Percentiles rank a stretch among this genome's conserved stretches.
Evolutionary conservation across 2,113 vertebrate genomes (phyloP).

Genomic region (Phylloscopus whistleri): DNA sequence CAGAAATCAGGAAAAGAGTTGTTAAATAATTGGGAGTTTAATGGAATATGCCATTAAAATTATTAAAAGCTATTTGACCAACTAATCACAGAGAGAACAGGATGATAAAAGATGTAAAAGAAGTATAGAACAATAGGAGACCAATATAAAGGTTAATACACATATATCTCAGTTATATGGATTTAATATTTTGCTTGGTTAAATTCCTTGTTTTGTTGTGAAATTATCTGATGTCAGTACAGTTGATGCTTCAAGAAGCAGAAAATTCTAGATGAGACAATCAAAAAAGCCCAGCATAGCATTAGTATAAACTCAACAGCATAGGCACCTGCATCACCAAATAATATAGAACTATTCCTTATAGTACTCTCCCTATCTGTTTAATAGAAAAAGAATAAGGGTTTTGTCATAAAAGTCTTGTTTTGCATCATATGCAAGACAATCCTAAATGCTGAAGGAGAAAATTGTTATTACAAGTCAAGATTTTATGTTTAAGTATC

Average conservation of each 20-base stretch:
- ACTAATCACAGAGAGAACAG: background rate
- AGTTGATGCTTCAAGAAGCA: background rate
- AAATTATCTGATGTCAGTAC: background rate
- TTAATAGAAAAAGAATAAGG: background rate
- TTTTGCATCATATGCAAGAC: background rate
- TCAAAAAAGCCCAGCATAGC: background rate
- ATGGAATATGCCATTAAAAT: background rate
- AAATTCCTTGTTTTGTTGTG: background rate
- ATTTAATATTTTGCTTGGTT: background rate
- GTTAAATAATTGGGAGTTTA: background rate
- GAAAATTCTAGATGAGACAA: background rate
- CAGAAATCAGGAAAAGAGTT: background rate
- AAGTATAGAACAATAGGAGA: background rate
- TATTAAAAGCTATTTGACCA: background rate
- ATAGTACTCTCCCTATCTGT: background rate
- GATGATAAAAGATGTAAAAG: background rate
- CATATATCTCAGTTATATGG: background rate
- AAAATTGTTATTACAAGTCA: background rate
- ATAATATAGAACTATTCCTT: background rate
- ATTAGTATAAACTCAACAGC: background rate
- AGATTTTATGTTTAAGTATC: background rate
- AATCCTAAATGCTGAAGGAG: background rate
- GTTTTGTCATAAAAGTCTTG: rapidly evolving
- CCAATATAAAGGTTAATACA: background rate
- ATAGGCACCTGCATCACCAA: background rate